A percentile compares a stretch with the other conserved stretches of the same genome.
These are phyloP conservation scores for Drosophila obscura DNA, from an alignment of 1,140 invertebrate species.

Conservation along the genomic window DNA sequence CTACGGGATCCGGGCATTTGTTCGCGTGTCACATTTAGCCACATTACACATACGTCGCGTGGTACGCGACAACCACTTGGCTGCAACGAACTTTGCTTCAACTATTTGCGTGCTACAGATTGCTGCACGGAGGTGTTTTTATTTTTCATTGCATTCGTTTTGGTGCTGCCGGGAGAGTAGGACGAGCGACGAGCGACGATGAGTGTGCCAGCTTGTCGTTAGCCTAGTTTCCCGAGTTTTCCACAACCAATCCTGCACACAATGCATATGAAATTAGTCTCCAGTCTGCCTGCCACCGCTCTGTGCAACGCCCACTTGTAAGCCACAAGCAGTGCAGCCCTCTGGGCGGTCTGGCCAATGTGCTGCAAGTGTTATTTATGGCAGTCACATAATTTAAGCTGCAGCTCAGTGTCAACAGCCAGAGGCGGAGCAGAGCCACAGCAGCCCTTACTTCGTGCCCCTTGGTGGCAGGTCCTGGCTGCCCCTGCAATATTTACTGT, in stretches of 20 bases:
- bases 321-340: conserved; percentile 12
- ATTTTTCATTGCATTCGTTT: conserved; percentile 14
- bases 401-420: conserved; percentile 56
- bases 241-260: conserved; percentile 32
- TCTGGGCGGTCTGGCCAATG: conserved; percentile 37
- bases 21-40: conserved; percentile 37
- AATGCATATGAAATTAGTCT: conserved; percentile 65
- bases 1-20: conserved; percentile 23
- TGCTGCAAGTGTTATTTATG: conserved; percentile 70
- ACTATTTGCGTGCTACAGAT: conserved; percentile 58
- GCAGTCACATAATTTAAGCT: conserved; percentile 65
- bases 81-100: conserved; percentile 42
- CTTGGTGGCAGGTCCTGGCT: conserved; percentile 43
- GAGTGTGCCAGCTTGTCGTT: conserved; percentile 47
- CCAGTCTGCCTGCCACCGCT: conserved; percentile 31
- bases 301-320: neutral
- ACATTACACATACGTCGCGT: conserved; percentile 61
- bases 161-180: neutral
- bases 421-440: conserved; percentile 14
- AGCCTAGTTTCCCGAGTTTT: conserved; percentile 47
- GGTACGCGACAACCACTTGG: conserved; percentile 39
- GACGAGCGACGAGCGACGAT: neutral
- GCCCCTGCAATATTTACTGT: conserved; percentile 35
- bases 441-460: conserved; percentile 11
- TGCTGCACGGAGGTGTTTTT: conserved; percentile 25